These are phyloP conservation scores for Graptemys geographica DNA, from an alignment of 2,797 vertebrate species.

Conservation along the genomic window DNA sequence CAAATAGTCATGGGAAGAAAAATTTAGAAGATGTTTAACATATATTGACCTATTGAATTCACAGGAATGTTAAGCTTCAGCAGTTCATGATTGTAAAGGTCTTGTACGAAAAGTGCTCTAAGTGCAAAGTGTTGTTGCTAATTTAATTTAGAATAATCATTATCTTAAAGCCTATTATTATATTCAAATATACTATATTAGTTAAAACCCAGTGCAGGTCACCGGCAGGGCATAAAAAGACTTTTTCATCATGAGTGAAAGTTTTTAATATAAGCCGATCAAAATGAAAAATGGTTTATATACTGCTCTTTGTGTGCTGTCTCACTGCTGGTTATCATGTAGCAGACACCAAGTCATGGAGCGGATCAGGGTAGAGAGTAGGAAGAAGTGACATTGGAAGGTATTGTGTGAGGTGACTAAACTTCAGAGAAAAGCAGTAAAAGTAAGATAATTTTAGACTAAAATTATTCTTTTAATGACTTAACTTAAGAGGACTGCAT, in stretches of 20 bases:
- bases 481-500: background rate
- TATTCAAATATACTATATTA: background rate
- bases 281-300: background rate
- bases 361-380: background rate
- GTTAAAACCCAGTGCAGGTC: background rate
- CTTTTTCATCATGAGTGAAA: background rate
- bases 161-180: background rate
- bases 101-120: background rate
- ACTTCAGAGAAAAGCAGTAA: background rate
- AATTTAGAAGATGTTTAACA: background rate
- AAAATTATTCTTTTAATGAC: background rate
- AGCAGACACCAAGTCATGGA: background rate
- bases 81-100: background rate
- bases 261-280: background rate
- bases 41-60: conserved; percentile 5
- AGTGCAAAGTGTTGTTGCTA: background rate
- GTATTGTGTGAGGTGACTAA: background rate
- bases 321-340: background rate
- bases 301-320: background rate
- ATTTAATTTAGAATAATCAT: background rate
- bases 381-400: background rate
- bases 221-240: background rate
- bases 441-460: background rate
- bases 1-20: no score
- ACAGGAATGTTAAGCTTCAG: background rate